These are phyloP conservation scores for Nomada lathburiana DNA, from an alignment of 2,888 invertebrate genomes.

Conservation along the genomic window DNA sequence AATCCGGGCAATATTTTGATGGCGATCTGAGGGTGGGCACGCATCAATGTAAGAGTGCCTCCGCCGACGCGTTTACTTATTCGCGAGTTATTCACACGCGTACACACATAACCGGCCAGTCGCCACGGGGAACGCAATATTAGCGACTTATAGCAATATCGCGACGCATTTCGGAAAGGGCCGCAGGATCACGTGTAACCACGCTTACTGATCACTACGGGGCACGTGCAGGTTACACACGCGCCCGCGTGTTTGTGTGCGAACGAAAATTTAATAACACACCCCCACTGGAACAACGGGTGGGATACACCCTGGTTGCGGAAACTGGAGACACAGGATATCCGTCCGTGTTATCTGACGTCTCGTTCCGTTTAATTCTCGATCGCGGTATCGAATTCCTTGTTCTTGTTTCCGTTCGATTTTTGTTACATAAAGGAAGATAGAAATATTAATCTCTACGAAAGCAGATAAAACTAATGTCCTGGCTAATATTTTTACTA, in stretches of 20 bases:
- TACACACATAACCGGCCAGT: neutral
- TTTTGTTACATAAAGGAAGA: neutral
- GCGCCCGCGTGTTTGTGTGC: conserved; percentile 29
- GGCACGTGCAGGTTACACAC: conserved; percentile 45
- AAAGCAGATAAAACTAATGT: no score
- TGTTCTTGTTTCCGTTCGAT: neutral
- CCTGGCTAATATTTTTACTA: no score
- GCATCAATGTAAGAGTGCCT: conserved; percentile 10
- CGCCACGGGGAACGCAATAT: conserved; percentile 63
- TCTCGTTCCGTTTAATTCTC: neutral
- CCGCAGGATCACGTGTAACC: conserved; percentile 46
- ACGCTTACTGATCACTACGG: conserved; percentile 27
- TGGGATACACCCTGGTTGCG: neutral
- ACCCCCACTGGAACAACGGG: no score
- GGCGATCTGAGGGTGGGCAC: neutral
- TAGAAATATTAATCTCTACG: no score
- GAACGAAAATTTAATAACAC: conserved; percentile 46
- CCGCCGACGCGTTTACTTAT: conserved; percentile 29
- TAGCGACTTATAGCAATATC: conserved; percentile 73
- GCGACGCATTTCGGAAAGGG: conserved; percentile 52
- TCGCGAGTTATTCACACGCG: conserved; percentile 7
- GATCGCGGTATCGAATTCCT: neutral
- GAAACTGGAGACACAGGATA: neutral
- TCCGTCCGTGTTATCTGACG: neutral
- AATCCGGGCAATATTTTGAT: neutral